Conservation (phyloP, 2,113 vertebrate species). For the Gambusia affinis region DNA sequence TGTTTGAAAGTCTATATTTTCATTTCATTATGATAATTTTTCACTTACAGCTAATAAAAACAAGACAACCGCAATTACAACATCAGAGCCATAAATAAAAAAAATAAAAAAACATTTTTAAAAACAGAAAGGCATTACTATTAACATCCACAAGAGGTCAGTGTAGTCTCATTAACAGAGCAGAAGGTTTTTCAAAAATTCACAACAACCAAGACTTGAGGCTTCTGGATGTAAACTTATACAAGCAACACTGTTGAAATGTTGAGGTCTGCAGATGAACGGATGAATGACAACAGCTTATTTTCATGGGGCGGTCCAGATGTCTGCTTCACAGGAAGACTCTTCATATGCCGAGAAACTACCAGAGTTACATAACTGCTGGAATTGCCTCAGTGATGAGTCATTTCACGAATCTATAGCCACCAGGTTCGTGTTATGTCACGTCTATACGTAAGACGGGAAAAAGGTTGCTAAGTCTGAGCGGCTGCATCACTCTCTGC, state of each 20-base stretch:
- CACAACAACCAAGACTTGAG: too few relatives aligned
- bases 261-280: background rate
- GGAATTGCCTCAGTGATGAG: slow-evolving; percentile 55
- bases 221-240: background rate
- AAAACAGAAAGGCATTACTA: too few relatives aligned
- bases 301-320: background rate
- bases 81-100: too few relatives aligned
- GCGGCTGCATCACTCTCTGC: slow-evolving; percentile 51
- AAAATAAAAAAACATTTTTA: too few relatives aligned
- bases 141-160: slow-evolving; percentile 53
- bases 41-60: too few relatives aligned
- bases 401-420: slow-evolving; percentile 57
- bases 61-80: too few relatives aligned
- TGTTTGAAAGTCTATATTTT: too few relatives aligned
- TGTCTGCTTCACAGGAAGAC: slow-evolving; percentile 15
- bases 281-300: background rate
- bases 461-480: slow-evolving; percentile 40
- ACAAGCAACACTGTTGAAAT: background rate
- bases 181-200: background rate
- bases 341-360: slow-evolving; percentile 30
- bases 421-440: slow-evolving; percentile 14
- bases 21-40: too few relatives aligned
- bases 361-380: slow-evolving; percentile 60
- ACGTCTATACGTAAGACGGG: background rate
- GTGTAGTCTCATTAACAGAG: slow-evolving; percentile 8